Conservation (phyloP, 2,888 invertebrate species). For the Mechanitis mazaeus region DNA sequence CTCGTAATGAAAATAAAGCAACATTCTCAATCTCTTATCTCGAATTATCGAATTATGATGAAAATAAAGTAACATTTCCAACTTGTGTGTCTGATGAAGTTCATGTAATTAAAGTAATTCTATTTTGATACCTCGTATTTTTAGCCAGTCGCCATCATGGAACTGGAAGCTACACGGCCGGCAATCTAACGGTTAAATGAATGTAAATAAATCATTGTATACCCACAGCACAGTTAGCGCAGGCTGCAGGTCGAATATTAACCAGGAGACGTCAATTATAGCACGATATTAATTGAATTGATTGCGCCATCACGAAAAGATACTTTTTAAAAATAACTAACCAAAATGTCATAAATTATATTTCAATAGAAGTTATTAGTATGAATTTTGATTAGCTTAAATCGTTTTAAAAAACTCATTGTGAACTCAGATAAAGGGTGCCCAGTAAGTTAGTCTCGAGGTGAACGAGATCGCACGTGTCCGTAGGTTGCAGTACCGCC, state of each 20-base stretch:
- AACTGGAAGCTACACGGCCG: slow-evolving; percentile 19
- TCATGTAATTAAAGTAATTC: background rate
- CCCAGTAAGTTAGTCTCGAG: slow-evolving; percentile 32
- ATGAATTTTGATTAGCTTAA: too few relatives aligned
- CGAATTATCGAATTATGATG: slow-evolving; percentile 5
- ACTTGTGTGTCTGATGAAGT: background rate
- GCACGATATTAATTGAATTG: background rate
- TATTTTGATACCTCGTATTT: slow-evolving; percentile 1
- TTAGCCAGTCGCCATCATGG: slow-evolving; percentile 4
- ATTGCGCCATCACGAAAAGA: too few relatives aligned
- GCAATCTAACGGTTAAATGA: slow-evolving; percentile 25
- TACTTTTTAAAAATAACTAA: too few relatives aligned
- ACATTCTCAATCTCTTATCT: slow-evolving; percentile 5
- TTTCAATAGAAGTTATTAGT: too few relatives aligned
- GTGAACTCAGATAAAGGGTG: slow-evolving; percentile 19
- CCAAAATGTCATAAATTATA: too few relatives aligned
- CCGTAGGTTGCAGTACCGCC: slow-evolving; percentile 38
- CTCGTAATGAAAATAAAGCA: too few relatives aligned
- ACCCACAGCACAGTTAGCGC: slow-evolving; percentile 17
- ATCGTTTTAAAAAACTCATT: background rate
- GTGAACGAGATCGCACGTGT: slow-evolving; percentile 66
- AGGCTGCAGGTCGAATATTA: slow-evolving; percentile 21
- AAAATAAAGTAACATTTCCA: background rate
- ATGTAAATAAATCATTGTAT: slow-evolving; percentile 24
- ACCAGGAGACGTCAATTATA: slow-evolving; percentile 13